phyloP scores from a whole-genome alignment of 2,797 vertebrate species.

The Borostomias antarcticus region DNA sequence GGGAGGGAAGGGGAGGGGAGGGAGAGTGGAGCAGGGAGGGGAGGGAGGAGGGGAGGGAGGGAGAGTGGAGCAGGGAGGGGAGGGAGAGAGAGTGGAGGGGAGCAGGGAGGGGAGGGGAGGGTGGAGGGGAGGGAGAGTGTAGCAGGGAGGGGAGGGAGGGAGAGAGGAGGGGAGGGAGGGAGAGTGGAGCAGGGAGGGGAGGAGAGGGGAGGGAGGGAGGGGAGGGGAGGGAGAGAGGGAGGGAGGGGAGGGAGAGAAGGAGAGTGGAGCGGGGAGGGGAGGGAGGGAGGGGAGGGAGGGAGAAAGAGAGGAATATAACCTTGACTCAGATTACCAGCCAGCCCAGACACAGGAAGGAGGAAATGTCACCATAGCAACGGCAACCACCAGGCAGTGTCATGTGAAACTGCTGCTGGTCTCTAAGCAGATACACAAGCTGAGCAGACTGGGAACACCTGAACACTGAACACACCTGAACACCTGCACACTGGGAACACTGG shows the following conservation, averaged over 20 bases:
- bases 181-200: neutral
- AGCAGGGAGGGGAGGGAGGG: no score
- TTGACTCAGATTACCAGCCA: constrained; percentile 84
- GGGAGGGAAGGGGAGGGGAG: no score
- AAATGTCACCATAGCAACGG: constrained; percentile 90
- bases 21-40: no score
- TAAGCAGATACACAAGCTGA: constrained; percentile 53
- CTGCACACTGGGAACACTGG: no score
- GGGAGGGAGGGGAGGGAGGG: constrained; percentile 20
- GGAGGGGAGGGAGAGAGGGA: no score
- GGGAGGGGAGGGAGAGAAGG: constrained; percentile 18
- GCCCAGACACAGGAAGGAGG: constrained; percentile 85
- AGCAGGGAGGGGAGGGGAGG: no score
- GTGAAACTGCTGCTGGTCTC: constrained; percentile 79
- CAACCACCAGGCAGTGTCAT: constrained; percentile 87
- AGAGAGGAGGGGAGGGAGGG: neutral
- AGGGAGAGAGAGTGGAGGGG: no score
- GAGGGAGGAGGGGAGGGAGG: no score
- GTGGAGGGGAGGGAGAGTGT: no score
- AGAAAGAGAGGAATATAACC: constrained; percentile 76
- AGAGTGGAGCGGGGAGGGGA: constrained; percentile 8
- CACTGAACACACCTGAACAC: no score
- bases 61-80: no score
- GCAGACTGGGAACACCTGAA: no score
- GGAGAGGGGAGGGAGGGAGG: neutral